phyloP scores from a whole-genome alignment of 2,888 invertebrate genomes.

The Acleris emargana region DNA sequence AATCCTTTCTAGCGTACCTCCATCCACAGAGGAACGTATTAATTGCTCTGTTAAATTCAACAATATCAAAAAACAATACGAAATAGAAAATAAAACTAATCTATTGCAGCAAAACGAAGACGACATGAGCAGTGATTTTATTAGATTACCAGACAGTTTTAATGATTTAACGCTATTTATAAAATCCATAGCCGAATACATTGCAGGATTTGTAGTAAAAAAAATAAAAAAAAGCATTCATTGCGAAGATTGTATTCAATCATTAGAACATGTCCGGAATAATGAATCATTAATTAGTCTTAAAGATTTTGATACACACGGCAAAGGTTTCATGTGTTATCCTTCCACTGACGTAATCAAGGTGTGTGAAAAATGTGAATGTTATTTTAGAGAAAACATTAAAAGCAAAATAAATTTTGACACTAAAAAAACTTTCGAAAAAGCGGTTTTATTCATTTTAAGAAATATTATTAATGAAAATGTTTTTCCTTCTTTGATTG shows the following conservation, averaged over 20 bases:
- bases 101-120: slow-evolving; percentile 8
- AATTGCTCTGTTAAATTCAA: slow-evolving; percentile 25
- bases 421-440: no score
- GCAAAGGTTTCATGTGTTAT: neutral
- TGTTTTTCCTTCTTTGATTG: no score
- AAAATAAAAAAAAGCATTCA: slow-evolving; percentile 15
- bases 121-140: neutral
- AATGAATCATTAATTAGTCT: neutral
- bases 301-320: neutral
- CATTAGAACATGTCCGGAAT: neutral
- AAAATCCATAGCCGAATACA: slow-evolving; percentile 21
- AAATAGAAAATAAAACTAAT: slow-evolving; percentile 1
- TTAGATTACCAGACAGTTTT: slow-evolving; percentile 3
- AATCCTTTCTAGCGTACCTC: slow-evolving; percentile 11
- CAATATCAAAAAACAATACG: slow-evolving; percentile 6
- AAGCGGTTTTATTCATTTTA: no score
- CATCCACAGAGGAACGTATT: slow-evolving; percentile 18
- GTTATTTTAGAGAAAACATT: neutral
- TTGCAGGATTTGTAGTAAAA: slow-evolving; percentile 7
- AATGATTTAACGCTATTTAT: slow-evolving; percentile 19
- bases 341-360: neutral
- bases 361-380: neutral
- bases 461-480: no score
- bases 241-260: slow-evolving; percentile 19
- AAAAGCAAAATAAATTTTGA: neutral